Evolutionary conservation across 2,888 invertebrate species (phyloP).

Genomic region (Sesia apiformis): DNA sequence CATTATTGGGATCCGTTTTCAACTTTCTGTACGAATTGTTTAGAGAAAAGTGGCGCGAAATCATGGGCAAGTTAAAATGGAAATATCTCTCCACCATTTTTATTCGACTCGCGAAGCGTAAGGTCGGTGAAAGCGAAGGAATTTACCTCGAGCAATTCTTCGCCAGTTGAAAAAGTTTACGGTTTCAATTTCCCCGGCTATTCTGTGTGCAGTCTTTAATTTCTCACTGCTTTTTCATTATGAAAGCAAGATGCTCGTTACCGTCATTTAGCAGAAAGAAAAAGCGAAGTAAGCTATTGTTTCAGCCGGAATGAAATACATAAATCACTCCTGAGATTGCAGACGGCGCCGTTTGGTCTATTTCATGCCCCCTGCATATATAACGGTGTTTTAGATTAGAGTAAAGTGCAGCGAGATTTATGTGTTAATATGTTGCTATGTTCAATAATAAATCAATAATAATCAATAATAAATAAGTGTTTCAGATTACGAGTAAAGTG

Average conservation of each 20-base stretch:
- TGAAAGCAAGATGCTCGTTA: constrained; percentile 54
- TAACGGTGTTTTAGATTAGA: constrained; percentile 1
- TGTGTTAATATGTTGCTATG: constrained; percentile 5
- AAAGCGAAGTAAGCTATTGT: constrained; percentile 38
- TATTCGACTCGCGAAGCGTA: constrained; percentile 14
- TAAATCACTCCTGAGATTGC: constrained; percentile 54
- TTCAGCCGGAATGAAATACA: constrained; percentile 55
- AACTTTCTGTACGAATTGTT: neutral
- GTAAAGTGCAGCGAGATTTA: constrained; percentile 28
- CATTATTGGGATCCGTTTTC: too few relatives aligned
- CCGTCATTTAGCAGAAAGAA: constrained; percentile 43
- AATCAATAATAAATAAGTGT: neutral
- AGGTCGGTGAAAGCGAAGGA: constrained; percentile 5
- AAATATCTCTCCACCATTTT: constrained; percentile 27
- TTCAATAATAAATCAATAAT: neutral
- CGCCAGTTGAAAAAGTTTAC: constrained; percentile 38
- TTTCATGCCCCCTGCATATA: constrained; percentile 36
- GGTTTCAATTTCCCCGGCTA: constrained; percentile 47
- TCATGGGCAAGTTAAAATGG: constrained; percentile 32
- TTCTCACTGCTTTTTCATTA: constrained; percentile 37
- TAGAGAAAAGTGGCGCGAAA: constrained; percentile 27
- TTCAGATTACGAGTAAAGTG: neutral
- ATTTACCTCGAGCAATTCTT: constrained; percentile 31
- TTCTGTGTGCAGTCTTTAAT: constrained; percentile 36
- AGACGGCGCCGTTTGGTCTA: constrained; percentile 43